A percentile compares a stretch with the other conserved stretches of the same genome.
Evolutionary conservation across 2,888 invertebrate species (phyloP).

Genomic region (Eudasyphora cyanicolor): DNA sequence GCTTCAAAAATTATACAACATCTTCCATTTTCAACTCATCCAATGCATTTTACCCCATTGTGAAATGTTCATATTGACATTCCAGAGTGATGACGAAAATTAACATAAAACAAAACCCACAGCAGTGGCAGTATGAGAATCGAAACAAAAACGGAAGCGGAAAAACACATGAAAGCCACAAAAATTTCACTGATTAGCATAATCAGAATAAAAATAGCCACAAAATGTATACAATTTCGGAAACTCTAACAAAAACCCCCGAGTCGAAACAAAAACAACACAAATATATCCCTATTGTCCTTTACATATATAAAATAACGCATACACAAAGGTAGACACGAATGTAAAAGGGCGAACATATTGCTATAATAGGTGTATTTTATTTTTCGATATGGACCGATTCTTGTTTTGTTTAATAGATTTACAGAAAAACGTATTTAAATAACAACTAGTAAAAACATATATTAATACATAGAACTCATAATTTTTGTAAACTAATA

Average conservation of each 20-base stretch:
- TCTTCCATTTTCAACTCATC: too few species aligned
- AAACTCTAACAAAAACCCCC: neutral
- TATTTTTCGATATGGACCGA: too few species aligned
- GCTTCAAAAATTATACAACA: too few species aligned
- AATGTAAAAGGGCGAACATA: too few species aligned
- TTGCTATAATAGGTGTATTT: too few species aligned
- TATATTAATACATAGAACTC: too few species aligned
- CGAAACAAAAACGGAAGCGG: neutral
- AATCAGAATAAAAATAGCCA: conserved; percentile 34
- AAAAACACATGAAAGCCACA: conserved; percentile 3
- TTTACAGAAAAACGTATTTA: too few species aligned
- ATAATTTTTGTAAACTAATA: too few species aligned
- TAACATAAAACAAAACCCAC: neutral
- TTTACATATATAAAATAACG: too few species aligned
- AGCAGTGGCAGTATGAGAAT: neutral
- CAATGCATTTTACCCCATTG: neutral
- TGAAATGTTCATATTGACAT: neutral
- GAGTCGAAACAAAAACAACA: neutral
- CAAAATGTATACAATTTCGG: conserved; percentile 5
- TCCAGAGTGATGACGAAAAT: neutral
- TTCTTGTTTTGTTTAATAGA: too few species aligned
- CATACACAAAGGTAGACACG: too few species aligned
- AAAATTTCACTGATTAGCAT: conserved; percentile 38
- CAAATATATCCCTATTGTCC: neutral
- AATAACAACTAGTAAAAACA: too few species aligned